A percentile compares a stretch with the other conserved stretches of the same genome.
phyloP scores from a whole-genome alignment of 2,888 invertebrate genomes.

The Lysandra coridon region DNA sequence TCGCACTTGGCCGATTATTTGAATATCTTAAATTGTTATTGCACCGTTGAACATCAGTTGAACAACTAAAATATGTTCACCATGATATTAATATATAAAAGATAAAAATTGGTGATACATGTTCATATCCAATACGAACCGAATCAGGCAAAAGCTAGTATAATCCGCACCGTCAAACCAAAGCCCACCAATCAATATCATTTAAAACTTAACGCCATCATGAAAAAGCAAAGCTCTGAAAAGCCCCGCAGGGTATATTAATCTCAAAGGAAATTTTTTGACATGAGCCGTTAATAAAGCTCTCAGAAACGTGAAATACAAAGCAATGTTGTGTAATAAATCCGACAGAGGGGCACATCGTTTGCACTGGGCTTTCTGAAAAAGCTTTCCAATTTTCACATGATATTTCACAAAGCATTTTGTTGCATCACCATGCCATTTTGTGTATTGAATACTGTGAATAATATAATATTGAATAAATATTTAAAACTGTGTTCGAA shows the following conservation, averaged over 20 bases:
- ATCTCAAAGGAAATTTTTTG: conserved; percentile 32
- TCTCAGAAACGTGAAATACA: conserved; percentile 32
- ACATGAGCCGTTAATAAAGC: conserved; percentile 29
- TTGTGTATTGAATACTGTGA: background rate
- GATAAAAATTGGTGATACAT: too few species aligned
- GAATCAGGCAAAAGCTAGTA: background rate
- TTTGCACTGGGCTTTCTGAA: conserved; percentile 31
- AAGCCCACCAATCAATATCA: conserved; percentile 22
- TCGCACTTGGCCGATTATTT: too few species aligned
- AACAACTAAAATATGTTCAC: too few species aligned
- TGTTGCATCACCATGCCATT: background rate
- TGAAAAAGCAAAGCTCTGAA: conserved; percentile 27
- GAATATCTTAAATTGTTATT: too few species aligned
- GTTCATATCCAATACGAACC: background rate
- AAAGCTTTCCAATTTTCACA: conserved; percentile 27
- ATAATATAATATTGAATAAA: too few species aligned
- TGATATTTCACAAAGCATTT: conserved; percentile 34
- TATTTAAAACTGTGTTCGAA: background rate
- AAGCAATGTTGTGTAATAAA: conserved; percentile 33
- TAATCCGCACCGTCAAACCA: background rate
- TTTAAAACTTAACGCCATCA: conserved; percentile 24
- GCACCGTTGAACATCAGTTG: too few species aligned
- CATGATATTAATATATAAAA: too few species aligned
- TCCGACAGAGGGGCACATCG: conserved; percentile 33
- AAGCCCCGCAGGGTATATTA: conserved; percentile 18